phyloP scores from a whole-genome alignment of 2,888 invertebrate species.

The Herminia tarsipennalis region DNA sequence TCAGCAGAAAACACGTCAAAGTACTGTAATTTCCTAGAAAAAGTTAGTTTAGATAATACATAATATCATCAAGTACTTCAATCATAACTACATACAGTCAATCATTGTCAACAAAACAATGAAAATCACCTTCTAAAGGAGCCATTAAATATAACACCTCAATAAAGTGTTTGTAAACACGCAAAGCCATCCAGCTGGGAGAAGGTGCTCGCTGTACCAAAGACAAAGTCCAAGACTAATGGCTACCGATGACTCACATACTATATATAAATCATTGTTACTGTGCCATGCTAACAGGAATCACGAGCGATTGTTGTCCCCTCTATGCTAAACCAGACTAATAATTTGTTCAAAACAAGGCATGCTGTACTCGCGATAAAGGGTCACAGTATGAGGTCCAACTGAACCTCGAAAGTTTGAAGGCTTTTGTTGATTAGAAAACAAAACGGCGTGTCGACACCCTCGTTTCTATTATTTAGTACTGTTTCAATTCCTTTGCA shows the following conservation, averaged over 20 bases:
- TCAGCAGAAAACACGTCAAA: no score
- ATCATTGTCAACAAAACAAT: constrained; percentile 73
- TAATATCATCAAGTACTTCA: constrained; percentile 27
- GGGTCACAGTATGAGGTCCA: constrained; percentile 79
- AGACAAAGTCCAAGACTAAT: constrained; percentile 75
- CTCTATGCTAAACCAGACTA: constrained; percentile 83
- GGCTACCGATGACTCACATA: constrained; percentile 78
- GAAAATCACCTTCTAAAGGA: constrained; percentile 75
- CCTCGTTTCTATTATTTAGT: constrained; percentile 76
- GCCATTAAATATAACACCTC: constrained; percentile 81
- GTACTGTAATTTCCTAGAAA: no score
- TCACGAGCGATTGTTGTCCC: constrained; percentile 74
- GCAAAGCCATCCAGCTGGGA: constrained; percentile 79
- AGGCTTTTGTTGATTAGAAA: constrained; percentile 74
- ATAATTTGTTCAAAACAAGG: constrained; percentile 83
- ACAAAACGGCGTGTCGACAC: constrained; percentile 83
- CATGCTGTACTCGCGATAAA: constrained; percentile 63
- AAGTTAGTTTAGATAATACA: no score
- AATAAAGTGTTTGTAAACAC: constrained; percentile 85
- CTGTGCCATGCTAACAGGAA: constrained; percentile 72
- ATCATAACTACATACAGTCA: constrained; percentile 51
- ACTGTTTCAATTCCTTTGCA: constrained; percentile 70
- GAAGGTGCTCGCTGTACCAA: constrained; percentile 55
- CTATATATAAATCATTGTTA: constrained; percentile 81
- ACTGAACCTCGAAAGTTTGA: constrained; percentile 49